Evolutionary conservation across 1,140 invertebrate species (phyloP), one percentile per base, ranked within the genome.

Genomic region (Eriosoma lanigerum): DNA sequence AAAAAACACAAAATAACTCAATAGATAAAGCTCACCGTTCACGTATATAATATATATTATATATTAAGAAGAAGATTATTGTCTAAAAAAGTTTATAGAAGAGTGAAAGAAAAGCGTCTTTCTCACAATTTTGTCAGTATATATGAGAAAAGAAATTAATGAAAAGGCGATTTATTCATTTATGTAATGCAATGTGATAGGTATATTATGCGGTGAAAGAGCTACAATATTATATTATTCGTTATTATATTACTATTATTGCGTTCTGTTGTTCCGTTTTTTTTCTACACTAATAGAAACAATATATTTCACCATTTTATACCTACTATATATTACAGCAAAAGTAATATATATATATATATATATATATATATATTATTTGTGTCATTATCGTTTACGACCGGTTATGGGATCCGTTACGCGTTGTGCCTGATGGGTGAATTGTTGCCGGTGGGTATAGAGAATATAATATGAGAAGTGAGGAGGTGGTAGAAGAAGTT

Each of bases 361-460:
- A n/a, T 38, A n/a, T 21, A 21, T 66, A 66, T 66, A 64, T 32
- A 58, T n/a, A 29, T 60, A 64, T 38, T 54, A 54, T 54, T 54
- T 70, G 29, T 52, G 48, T 72, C 68, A 52, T 72, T 72, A 72
- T 72, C 68, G 48, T 72, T 52, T 52, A 52, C 68, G 68, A 72
- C 68, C 68, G 46, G 68, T 72, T 72, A 52, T 52, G 48, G 48
- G 68, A 72, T 72, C 48, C 68, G 68, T 72, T 72, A 72, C 46
- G 68, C 68, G 68, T 52, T 29, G 46, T 52, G 68, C 26, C 68
- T n/a, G 68, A 72, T 52, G 68, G 68, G 68, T 52, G 68, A 46
- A 24, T 52, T 38, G 32, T 8, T 38, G 32, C 32, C 32, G 32
- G 32, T 38, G 32, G 32, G 32, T 38, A 38, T 38, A 38, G 3